A percentile compares a stretch with the other conserved stretches of the same genome.
phyloP scores from a whole-genome alignment of 2,797 vertebrate genomes.

The Mastacembelus armatus region DNA sequence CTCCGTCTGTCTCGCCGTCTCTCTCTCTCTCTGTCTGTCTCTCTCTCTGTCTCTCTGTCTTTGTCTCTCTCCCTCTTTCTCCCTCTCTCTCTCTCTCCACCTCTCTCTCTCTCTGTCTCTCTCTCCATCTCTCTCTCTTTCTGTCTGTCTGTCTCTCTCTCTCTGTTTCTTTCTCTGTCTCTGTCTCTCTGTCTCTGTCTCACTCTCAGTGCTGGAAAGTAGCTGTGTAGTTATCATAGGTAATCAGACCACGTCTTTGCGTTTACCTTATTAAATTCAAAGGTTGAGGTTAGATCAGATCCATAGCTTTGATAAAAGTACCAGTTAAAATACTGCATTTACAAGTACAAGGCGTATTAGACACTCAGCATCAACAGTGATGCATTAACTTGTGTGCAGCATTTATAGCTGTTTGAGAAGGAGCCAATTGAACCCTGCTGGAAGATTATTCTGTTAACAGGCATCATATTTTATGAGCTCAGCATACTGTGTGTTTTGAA shows the following conservation, averaged over 20 bases:
- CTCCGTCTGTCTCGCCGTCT: conserved; percentile 21
- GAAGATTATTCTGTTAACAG: background rate
- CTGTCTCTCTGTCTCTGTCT: too few relatives aligned
- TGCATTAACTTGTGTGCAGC: background rate
- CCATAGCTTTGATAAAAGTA: too few relatives aligned
- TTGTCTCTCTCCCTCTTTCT: background rate
- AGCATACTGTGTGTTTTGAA: background rate
- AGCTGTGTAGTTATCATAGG: too few relatives aligned
- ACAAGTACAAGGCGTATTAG: too few relatives aligned
- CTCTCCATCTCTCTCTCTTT: background rate
- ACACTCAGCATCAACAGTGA: background rate
- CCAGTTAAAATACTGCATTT: background rate
- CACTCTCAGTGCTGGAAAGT: background rate
- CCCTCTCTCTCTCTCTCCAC: background rate
- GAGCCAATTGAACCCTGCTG: background rate
- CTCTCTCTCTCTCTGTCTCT: background rate
- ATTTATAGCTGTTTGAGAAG: background rate
- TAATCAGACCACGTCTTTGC: too few relatives aligned
- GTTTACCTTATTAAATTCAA: too few relatives aligned
- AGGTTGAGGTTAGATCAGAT: too few relatives aligned
- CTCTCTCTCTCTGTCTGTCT: conserved; percentile 16
- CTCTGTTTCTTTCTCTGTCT: background rate
- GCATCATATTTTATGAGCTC: background rate
- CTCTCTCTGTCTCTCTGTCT: conserved; percentile 13
- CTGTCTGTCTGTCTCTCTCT: background rate